Evolutionary conservation across 2,113 vertebrate genomes (phyloP).

Genomic region (Pygoscelis adeliae): DNA sequence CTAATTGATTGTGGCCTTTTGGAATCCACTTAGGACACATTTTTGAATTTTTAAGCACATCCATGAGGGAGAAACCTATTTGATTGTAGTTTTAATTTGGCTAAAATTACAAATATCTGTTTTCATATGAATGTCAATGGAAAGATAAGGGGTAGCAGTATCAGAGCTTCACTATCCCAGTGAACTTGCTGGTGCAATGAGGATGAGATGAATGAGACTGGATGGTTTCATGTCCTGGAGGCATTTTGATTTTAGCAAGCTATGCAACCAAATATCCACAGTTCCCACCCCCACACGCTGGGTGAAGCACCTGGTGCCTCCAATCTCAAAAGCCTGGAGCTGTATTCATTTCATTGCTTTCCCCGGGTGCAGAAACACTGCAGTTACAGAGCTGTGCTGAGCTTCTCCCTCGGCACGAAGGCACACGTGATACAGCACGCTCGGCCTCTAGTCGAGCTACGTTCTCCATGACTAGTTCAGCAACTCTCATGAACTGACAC

Average conservation of each 20-base stretch:
- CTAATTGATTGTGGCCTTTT: neutral
- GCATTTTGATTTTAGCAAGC: neutral
- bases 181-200: neutral
- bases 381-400: rapidly evolving
- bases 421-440: rapidly evolving
- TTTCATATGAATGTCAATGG: neutral
- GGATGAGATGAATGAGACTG: neutral
- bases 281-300: rapidly evolving
- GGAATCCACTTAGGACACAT: neutral
- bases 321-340: neutral
- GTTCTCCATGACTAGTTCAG: neutral
- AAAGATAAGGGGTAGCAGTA: neutral
- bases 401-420: rapidly evolving
- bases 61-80: neutral
- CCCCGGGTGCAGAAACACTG: neutral
- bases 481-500: neutral
- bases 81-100: neutral
- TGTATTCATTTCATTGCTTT: neutral
- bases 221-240: neutral
- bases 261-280: too few species aligned
- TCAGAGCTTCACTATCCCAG: neutral
- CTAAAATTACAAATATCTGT: neutral
- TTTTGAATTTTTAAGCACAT: neutral
- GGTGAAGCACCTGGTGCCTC: neutral
- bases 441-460: rapidly evolving